Percentiles rank a stretch among this genome's conserved stretches.
phyloP scores from a whole-genome alignment of 2,797 vertebrate species.

The Takifugu ocellatus region DNA sequence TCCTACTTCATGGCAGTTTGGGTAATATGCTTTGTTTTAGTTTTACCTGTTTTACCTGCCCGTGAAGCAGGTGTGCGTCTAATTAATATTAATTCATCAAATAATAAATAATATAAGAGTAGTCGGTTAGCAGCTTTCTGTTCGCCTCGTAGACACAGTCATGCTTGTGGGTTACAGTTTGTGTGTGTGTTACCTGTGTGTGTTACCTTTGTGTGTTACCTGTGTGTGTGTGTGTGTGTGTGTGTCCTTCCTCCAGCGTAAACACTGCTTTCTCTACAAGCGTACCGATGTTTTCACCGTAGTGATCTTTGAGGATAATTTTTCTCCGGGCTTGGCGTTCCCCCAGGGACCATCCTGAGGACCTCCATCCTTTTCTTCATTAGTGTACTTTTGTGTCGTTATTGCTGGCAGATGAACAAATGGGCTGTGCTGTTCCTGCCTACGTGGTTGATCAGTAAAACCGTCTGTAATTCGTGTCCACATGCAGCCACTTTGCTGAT shows the following conservation, averaged over 20 bases:
- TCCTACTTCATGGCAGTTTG: conserved; percentile 45
- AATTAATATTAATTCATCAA: conserved; percentile 14
- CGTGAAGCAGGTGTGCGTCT: too few species aligned
- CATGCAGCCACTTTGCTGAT: conserved; percentile 69
- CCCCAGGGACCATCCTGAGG: conserved; percentile 26
- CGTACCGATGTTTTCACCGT: conserved; percentile 30
- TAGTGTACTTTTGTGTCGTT: too few species aligned
- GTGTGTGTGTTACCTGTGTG: conserved; percentile 5
- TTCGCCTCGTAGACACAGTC: too few species aligned
- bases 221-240: conserved; percentile 4
- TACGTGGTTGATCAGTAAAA: conserved; percentile 33
- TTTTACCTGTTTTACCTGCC: neutral
- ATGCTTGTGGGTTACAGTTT: neutral
- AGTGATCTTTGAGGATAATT: neutral
- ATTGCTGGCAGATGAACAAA: neutral
- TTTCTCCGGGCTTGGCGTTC: neutral
- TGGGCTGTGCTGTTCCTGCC: conserved; percentile 14
- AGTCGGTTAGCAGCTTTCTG: too few species aligned
- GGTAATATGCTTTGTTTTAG: conserved; percentile 56
- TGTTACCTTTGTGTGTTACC: neutral
- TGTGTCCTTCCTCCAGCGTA: conserved; percentile 25
- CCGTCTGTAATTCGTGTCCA: conserved; percentile 47
- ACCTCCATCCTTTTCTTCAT: neutral
- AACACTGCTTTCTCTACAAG: conserved; percentile 22
- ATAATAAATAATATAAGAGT: neutral